Base-by-base conservation (phyloP, 2,113 vertebrate genomes). In the Machaerirhynchus nigripectus region DNA sequence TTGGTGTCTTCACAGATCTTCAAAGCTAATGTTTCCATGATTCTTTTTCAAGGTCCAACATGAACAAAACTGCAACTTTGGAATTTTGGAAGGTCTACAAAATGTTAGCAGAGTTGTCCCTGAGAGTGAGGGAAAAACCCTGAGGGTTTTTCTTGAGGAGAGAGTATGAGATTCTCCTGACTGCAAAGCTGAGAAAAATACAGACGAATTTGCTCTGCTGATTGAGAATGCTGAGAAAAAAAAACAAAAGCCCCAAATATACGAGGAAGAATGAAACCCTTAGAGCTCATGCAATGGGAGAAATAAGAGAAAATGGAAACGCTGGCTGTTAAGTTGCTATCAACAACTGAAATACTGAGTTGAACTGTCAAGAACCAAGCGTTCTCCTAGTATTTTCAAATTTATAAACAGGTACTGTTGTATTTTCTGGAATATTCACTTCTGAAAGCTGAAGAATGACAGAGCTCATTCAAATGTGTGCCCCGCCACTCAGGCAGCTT, bases 231-330 rank as follows among this genome's bases (percentile, higher is more conserved):
- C 11, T 46, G 31, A 27, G 24, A 16, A 13, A 42, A 42, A 39
- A 61, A 56, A 39, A 50, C 28, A 49, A 16, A 30, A 9, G 0
- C 30, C 35, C 13, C 35, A 71, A 75, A 50, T 85, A 86, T 80
- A 4, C 82, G 44, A 87, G 42, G 30, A 50, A 82, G 50, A 76
- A 59, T 59, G 30, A 93, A 76, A 30, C 13, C n/a, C 21, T 69
- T 53, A 59, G 37, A 47, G 39, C 39, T 59, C 39, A 47, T 65
- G 60, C 28, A 16, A 31, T 33, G 21, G 23, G 22, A 77, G 7
- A 59, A 84, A 80, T 50, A 56, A 90, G 39, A 93, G 44, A 22
- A 96, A 90, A 90, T 57, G 35, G 44, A 78, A 89, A 80, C 19
- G 11, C 9, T 87, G 68, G 6, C 63, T 69, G 35, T 84, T 84